Evolutionary conservation across 2,797 vertebrate genomes (phyloP).

Genomic region (Pantherophis vulpinus): DNA sequence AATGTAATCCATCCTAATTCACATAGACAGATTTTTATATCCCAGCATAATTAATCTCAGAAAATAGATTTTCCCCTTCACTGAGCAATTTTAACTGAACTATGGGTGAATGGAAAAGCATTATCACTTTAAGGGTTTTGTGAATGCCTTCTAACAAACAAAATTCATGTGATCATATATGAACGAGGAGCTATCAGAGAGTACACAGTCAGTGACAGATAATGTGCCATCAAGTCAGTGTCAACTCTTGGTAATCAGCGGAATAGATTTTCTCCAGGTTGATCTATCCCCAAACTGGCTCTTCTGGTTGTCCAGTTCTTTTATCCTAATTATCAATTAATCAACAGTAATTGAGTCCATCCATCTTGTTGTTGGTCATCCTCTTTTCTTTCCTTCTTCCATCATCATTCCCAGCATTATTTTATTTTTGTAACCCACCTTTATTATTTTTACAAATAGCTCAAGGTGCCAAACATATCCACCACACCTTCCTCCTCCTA

Average conservation of each 20-base stretch:
- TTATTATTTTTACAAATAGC: no score
- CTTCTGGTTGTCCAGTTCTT: not conserved
- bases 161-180: not conserved
- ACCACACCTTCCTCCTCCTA: no score
- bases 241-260: not conserved
- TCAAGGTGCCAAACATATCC: no score
- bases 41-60: constrained; percentile 1
- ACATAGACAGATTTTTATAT: not conserved
- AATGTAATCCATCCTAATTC: not conserved
- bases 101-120: not conserved
- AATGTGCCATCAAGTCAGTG: not conserved
- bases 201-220: not conserved
- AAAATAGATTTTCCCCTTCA: not conserved
- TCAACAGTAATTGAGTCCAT: not conserved
- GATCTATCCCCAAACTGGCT: not conserved
- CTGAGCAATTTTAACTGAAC: constrained; percentile 1
- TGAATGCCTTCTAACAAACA: not conserved
- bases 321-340: not conserved
- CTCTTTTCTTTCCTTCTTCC: not conserved
- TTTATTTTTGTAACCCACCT: no score
- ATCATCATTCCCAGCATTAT: not conserved
- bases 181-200: not conserved
- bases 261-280: not conserved
- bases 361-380: not conserved
- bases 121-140: not conserved